phyloP scores from a whole-genome alignment of 2,888 invertebrate species.

The Hirtodrosophila histrioides region DNA sequence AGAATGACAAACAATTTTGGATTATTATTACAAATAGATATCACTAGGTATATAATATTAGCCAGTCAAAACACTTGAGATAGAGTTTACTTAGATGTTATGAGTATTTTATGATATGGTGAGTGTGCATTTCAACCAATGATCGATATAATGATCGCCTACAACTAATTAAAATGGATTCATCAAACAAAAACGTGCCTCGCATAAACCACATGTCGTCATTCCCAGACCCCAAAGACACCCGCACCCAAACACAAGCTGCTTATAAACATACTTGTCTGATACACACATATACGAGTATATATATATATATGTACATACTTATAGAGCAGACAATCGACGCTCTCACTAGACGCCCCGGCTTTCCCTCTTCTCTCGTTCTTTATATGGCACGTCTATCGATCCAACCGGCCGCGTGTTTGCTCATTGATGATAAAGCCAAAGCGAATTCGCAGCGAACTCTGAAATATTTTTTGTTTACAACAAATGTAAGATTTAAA shows the following conservation, averaged over 20 bases:
- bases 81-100: not conserved
- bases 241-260: not conserved
- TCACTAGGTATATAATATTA: slow-evolving; percentile 1
- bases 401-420: slow-evolving; percentile 61
- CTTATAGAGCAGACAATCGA: not conserved
- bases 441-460: slow-evolving; percentile 43
- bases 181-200: slow-evolving; percentile 28
- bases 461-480: slow-evolving; percentile 64
- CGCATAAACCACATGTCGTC: slow-evolving; percentile 23
- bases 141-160: slow-evolving; percentile 1
- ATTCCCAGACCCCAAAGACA: slow-evolving; percentile 1
- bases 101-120: not conserved
- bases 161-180: slow-evolving; percentile 7
- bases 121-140: too few species aligned
- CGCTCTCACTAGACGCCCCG: slow-evolving; percentile 16
- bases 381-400: slow-evolving; percentile 16
- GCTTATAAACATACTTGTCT: too few species aligned
- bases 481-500: slow-evolving; percentile 73
- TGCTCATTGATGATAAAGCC: slow-evolving; percentile 51
- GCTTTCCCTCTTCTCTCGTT: slow-evolving; percentile 3
- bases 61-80: slow-evolving; percentile 12
- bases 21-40: slow-evolving; percentile 17
- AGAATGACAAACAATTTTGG: slow-evolving; percentile 42
- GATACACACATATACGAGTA: too few species aligned
- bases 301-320: too few species aligned